Evolutionary conservation across 2,888 invertebrate species (phyloP).

Genomic region (Macrosoma leucophasiata): DNA sequence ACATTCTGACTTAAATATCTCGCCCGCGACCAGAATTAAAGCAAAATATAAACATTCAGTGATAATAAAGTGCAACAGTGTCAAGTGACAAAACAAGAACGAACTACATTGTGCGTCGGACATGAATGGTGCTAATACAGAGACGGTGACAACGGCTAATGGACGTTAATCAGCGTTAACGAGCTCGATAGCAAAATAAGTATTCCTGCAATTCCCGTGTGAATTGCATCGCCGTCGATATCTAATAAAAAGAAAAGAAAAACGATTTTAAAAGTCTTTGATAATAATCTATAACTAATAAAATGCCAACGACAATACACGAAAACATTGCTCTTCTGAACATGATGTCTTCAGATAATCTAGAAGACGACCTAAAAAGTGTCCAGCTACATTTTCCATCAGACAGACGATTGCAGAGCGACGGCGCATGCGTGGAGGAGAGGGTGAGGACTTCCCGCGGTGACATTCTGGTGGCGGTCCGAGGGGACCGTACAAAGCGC

Average conservation of each 20-base stretch:
- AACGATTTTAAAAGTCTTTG: too few species aligned
- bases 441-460: slow-evolving; percentile 95
- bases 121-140: slow-evolving; percentile 12
- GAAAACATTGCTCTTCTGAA: slow-evolving; percentile 78
- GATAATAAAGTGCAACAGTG: slow-evolving; percentile 34
- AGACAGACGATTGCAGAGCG: slow-evolving; percentile 75
- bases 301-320: slow-evolving; percentile 60
- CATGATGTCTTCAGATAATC: slow-evolving; percentile 81
- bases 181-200: slow-evolving; percentile 31
- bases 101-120: slow-evolving; percentile 15
- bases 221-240: too few species aligned
- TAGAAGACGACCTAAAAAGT: slow-evolving; percentile 94
- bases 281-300: too few species aligned
- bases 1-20: slow-evolving; percentile 44
- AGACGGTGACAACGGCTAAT: slow-evolving; percentile 13
- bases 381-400: slow-evolving; percentile 92
- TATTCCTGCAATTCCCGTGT: too few species aligned
- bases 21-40: slow-evolving; percentile 41
- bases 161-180: slow-evolving; percentile 27
- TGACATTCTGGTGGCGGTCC: slow-evolving; percentile 92
- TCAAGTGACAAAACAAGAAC: slow-evolving; percentile 13
- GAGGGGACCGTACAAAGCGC: slow-evolving; percentile 93
- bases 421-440: slow-evolving; percentile 77
- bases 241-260: too few species aligned
- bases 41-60: slow-evolving; percentile 37